Evolutionary conservation across 30 jellyfish, hydroid and myxozoan genomes (phyloP).

Genomic region (Turritopsis rubra): DNA sequence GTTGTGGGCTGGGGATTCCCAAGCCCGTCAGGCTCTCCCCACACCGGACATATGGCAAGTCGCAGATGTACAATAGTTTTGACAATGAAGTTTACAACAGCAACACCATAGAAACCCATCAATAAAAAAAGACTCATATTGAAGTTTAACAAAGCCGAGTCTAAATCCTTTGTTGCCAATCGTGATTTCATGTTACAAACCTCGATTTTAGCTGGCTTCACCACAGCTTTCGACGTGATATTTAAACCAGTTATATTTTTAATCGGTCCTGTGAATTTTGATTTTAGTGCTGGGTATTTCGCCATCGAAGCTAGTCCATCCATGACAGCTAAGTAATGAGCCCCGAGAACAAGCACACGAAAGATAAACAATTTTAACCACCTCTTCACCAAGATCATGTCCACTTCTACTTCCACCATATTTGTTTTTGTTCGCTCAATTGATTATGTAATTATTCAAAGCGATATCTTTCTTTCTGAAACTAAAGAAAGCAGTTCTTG

Average conservation of each 20-base stretch:
- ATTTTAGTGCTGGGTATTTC: slow-evolving; percentile 23
- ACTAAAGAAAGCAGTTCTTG: no score
- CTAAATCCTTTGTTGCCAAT: slow-evolving; percentile 22
- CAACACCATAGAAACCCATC: slow-evolving; percentile 38
- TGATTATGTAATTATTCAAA: neutral
- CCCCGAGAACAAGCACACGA: slow-evolving; percentile 21
- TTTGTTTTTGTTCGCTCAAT: neutral
- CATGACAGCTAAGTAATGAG: slow-evolving; percentile 40
- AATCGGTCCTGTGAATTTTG: slow-evolving; percentile 1
- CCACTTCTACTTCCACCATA: slow-evolving; percentile 29
- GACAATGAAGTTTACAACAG: slow-evolving; percentile 20
- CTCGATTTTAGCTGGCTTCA: slow-evolving; percentile 27
- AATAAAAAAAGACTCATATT: slow-evolving; percentile 31
- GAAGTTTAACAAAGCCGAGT: slow-evolving; percentile 6
- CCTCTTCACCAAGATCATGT: slow-evolving; percentile 13
- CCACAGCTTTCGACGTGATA: neutral
- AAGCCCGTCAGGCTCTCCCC: slow-evolving; percentile 17
- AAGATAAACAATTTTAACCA: slow-evolving; percentile 26
- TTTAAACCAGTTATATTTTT: neutral
- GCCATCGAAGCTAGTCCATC: slow-evolving; percentile 35
- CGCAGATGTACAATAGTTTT: slow-evolving; percentile 32
- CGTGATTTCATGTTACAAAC: slow-evolving; percentile 26
- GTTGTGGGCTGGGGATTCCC: slow-evolving; percentile 30
- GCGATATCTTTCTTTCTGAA: neutral
- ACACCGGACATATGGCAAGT: slow-evolving; percentile 24